Evolutionary conservation across 2,113 vertebrate genomes (phyloP).

Genomic region (Lagopus leucura): DNA sequence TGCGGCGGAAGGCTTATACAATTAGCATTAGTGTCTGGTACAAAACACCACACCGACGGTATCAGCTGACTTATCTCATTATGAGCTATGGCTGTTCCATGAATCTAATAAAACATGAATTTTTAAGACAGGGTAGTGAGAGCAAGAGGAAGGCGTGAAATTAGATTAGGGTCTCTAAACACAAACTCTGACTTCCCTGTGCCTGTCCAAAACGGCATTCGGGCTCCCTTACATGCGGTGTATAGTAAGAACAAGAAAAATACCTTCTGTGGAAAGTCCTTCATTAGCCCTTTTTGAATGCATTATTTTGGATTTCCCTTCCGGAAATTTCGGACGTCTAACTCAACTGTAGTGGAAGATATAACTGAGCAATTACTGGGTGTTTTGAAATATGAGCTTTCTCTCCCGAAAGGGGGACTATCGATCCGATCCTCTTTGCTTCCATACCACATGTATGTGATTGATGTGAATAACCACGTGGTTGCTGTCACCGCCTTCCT

Average conservation of each 20-base stretch:
- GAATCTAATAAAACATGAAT: constrained; percentile 36
- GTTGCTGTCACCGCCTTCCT: not conserved
- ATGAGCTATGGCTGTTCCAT: not conserved
- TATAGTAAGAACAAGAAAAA: not conserved
- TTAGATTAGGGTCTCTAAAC: constrained; percentile 46
- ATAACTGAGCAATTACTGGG: not conserved
- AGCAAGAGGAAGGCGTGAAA: constrained; percentile 38
- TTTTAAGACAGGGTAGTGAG: constrained; percentile 39
- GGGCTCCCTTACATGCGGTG: not conserved
- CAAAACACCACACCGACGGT: not conserved
- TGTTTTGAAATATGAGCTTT: not conserved
- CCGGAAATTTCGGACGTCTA: not conserved
- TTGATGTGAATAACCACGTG: rapidly evolving
- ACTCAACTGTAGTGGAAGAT: not conserved
- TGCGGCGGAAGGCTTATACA: constrained; percentile 15
- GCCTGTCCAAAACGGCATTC: not conserved
- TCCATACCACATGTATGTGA: rapidly evolving
- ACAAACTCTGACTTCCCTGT: constrained; percentile 5
- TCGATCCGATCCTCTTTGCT: rapidly evolving
- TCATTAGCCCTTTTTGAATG: not conserved
- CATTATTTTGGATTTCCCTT: not conserved
- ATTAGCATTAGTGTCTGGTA: constrained; percentile 26
- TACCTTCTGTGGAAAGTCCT: not conserved
- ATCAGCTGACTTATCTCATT: constrained; percentile 30
- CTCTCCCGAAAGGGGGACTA: not conserved